A percentile compares a stretch with the other conserved stretches of the same genome.
Conservation (phyloP, 2,797 vertebrate species). For the Podargus strigoides region DNA sequence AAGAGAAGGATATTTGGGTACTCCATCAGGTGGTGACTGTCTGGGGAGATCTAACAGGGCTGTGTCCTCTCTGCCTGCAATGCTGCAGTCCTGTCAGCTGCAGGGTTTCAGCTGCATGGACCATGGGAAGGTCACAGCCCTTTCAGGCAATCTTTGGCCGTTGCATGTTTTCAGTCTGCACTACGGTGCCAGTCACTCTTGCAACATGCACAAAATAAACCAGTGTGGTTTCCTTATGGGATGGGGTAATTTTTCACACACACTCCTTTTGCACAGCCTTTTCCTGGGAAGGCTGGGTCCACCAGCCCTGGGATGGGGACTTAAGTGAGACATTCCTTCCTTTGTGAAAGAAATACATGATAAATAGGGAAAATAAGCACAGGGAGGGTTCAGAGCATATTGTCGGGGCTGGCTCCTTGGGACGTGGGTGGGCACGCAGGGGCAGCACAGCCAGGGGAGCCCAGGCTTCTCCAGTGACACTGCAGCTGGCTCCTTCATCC, state of each 20-base stretch:
- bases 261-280: neutral
- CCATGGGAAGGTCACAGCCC: neutral
- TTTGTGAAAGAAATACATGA: neutral
- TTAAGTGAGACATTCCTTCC: neutral
- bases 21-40: neutral
- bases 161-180: no score
- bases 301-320: neutral
- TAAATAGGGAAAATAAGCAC: neutral
- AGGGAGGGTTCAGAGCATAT: fast-evolving
- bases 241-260: fast-evolving
- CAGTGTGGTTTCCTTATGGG: neutral
- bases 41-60: neutral
- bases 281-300: neutral
- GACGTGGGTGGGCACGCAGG: neutral
- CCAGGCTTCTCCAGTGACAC: fast-evolving
- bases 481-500: no score
- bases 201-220: no score
- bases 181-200: no score
- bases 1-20: no score
- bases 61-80: fast-evolving
- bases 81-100: neutral
- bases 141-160: neutral
- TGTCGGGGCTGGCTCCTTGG: neutral
- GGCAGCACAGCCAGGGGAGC: neutral
- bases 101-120: neutral